Evolutionary conservation across 2,888 invertebrate genomes (phyloP).

Genomic region (Campoplex capitator): DNA sequence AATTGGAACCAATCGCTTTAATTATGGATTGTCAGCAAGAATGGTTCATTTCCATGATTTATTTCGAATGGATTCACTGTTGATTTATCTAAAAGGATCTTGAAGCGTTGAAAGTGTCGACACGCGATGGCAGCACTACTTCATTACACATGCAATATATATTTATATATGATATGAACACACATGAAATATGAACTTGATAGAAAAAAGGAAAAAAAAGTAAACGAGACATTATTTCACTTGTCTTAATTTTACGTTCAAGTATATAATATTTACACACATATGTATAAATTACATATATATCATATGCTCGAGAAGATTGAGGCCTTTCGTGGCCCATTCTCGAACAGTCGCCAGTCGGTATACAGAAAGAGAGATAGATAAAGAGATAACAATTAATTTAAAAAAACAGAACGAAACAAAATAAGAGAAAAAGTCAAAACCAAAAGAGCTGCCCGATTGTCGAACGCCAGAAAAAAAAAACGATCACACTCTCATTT

Average conservation of each 20-base stretch:
- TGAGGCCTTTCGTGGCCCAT: slow-evolving; percentile 32
- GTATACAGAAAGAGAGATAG: neutral
- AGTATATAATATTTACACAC: slow-evolving; percentile 49
- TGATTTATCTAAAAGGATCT: too few relatives aligned
- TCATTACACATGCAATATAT: too few relatives aligned
- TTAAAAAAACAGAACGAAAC: neutral
- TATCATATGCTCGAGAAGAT: slow-evolving; percentile 45
- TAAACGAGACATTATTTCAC: slow-evolving; percentile 22
- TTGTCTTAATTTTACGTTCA: slow-evolving; percentile 49
- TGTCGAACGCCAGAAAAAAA: slow-evolving; percentile 31
- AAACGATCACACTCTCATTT: neutral
- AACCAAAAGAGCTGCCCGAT: slow-evolving; percentile 9
- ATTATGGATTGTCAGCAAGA: too few relatives aligned
- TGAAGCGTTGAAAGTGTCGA: too few relatives aligned
- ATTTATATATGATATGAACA: too few relatives aligned
- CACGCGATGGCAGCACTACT: too few relatives aligned
- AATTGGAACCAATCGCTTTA: too few relatives aligned
- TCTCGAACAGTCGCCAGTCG: slow-evolving; percentile 41
- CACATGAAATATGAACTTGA: too few relatives aligned
- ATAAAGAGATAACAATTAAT: slow-evolving; percentile 8
- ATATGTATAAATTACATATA: slow-evolving; percentile 37
- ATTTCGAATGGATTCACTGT: too few relatives aligned
- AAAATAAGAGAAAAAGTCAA: neutral
- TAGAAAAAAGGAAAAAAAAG: too few relatives aligned
- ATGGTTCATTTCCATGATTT: too few relatives aligned